phyloP scores from a whole-genome alignment of 2,797 vertebrate species.

The Pitangus sulphuratus region DNA sequence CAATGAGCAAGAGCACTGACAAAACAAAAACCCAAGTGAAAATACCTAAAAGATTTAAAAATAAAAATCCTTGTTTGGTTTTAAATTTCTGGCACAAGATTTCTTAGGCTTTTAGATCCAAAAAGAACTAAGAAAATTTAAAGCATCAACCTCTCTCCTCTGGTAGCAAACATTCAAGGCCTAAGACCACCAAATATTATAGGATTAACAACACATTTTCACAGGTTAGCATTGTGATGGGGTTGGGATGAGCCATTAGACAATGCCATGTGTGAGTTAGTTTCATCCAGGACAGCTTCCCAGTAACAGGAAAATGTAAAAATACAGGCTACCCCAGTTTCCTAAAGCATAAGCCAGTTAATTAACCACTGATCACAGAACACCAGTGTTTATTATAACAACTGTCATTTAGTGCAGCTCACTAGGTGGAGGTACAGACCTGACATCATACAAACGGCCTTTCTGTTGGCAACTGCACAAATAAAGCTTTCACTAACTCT shows the following conservation, averaged over 20 bases:
- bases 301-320: not conserved
- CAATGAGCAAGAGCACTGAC: not conserved
- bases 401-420: not conserved
- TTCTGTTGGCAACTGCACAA: not conserved
- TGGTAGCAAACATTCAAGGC: not conserved
- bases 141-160: not conserved
- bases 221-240: not conserved
- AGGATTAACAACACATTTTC: not conserved
- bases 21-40: not conserved
- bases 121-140: not conserved
- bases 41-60: not conserved
- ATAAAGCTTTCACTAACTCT: not conserved
- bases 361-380: not conserved
- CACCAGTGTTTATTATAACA: not conserved
- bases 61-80: not conserved
- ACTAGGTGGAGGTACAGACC: not conserved
- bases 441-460: not conserved
- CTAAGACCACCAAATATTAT: not conserved
- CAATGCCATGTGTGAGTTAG: not conserved
- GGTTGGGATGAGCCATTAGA: not conserved
- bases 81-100: not conserved
- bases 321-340: not conserved
- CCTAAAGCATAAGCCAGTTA: not conserved
- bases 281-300: not conserved
- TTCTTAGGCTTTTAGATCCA: not conserved